Evolutionary conservation across 2,797 vertebrate species (phyloP), one percentile per base, ranked within the genome.

Genomic region (Aeoliscus strigatus): DNA sequence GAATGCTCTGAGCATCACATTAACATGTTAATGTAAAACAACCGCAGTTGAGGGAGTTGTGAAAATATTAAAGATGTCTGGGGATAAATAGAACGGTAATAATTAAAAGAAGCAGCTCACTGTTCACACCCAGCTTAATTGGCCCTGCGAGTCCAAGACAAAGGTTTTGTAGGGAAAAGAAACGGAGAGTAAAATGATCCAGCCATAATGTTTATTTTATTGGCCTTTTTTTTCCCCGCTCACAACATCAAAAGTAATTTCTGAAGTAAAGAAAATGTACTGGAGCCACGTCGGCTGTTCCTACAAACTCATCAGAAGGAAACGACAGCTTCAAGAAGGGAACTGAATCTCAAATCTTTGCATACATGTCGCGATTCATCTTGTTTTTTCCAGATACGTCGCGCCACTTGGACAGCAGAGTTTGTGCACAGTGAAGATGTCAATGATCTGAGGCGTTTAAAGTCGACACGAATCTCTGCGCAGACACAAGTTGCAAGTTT

Each of bases 71-170:
- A 45, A 52, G 12, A 54, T 31, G 46, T 36, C 0, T 9, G 17
- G 6, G 33, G 47, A 34, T 27, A 28, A 39, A 50, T 34, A 29
- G 17, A 21, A 33, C 13, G 39, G 38, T 27, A 47, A 64, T 42
- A 65, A 65, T 67, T 64, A 28, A 56, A 50, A 61, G 51, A 35
- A 65, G 50, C 34, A 47, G 39, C 37, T 54, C 27, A 30, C 9
- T 16, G 8, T 15, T 16, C 5, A 24, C 9, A 14, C 9, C 11
- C 13, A 4, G 12, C 17, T 47, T 52, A 14, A 36, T 18, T 55
- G 14, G 16, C 18, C 23, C 16, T 16, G 12, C 37, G 39, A 60
- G 36, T 36, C 27, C 15, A 25, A 60, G 24, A 43, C 50, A 59
- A 44, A 39, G 24, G 15, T 38, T 42, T 72, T 56, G 6, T 9